Evolutionary conservation across 2,888 invertebrate species (phyloP).

Genomic region (Lasioglossum morio): DNA sequence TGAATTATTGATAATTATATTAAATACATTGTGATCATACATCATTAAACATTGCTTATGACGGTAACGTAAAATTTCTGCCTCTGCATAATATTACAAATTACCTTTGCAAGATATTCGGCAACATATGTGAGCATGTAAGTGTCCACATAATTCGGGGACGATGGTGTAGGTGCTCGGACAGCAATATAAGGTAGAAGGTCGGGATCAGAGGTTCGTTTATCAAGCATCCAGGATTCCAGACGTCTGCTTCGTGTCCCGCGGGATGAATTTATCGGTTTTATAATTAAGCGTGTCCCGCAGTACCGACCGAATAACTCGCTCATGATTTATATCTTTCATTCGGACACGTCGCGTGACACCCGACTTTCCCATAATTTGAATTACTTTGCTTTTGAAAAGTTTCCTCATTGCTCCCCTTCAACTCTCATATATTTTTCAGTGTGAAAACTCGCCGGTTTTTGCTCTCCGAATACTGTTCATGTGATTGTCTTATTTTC

Average conservation of each 20-base stretch:
- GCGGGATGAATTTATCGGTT: slow-evolving; percentile 82
- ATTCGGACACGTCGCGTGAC: slow-evolving; percentile 34
- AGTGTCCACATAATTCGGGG: background rate
- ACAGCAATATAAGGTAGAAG: slow-evolving; percentile 59
- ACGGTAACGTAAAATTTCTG: too few species aligned
- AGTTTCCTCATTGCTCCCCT: background rate
- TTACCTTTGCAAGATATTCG: background rate
- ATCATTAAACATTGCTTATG: too few species aligned
- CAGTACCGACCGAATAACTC: slow-evolving; percentile 74
- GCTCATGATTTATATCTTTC: slow-evolving; percentile 78
- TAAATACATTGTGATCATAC: background rate
- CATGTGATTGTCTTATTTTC: background rate
- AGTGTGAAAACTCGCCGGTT: background rate
- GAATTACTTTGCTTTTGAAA: background rate
- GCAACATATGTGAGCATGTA: background rate
- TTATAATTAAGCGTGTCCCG: slow-evolving; percentile 82
- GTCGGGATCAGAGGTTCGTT: slow-evolving; percentile 79
- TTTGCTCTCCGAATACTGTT: background rate
- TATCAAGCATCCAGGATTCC: slow-evolving; percentile 79
- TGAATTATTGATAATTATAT: background rate
- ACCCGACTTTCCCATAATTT: background rate
- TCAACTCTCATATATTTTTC: background rate
- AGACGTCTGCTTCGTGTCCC: slow-evolving; percentile 76
- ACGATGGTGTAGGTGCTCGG: slow-evolving; percentile 31
- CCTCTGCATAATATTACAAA: background rate